These are phyloP conservation scores for Dicerorhinus sumatrensis DNA, from an alignment of 2,113 vertebrate species.

Conservation along the genomic window DNA sequence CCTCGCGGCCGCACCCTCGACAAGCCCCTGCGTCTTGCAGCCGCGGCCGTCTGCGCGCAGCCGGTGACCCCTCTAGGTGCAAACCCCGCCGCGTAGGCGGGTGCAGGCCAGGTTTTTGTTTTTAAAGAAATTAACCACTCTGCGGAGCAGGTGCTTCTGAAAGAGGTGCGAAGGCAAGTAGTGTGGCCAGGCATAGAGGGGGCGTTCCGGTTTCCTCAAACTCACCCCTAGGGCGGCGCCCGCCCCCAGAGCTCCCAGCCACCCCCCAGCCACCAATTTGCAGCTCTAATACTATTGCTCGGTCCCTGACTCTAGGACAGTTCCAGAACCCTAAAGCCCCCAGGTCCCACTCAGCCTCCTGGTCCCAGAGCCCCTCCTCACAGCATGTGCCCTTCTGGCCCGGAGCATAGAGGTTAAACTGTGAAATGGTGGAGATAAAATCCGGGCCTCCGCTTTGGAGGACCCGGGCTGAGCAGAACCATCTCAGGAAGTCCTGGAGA, in stretches of 20 bases:
- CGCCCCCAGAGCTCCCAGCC: neutral
- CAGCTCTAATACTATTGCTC: neutral
- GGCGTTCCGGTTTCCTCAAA: neutral
- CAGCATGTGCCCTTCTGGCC: neutral
- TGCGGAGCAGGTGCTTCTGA: slow-evolving; percentile 34
- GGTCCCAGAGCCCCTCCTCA: neutral
- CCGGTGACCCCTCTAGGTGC: neutral
- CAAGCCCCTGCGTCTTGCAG: neutral
- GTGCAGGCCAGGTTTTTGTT: slow-evolving; percentile 47
- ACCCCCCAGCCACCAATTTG: neutral
- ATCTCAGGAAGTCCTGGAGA: slow-evolving; percentile 15
- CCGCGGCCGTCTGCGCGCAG: neutral
- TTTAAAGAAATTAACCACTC: slow-evolving; percentile 62
- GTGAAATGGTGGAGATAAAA: slow-evolving; percentile 15
- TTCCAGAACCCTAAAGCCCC: neutral
- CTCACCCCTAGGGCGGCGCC: slow-evolving; percentile 83
- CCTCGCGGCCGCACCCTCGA: neutral
- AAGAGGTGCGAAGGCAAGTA: neutral
- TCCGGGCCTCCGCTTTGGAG: slow-evolving; percentile 32
- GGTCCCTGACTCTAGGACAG: neutral
- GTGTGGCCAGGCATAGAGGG: neutral
- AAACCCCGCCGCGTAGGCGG: neutral
- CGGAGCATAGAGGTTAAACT: neutral
- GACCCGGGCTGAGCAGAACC: neutral
- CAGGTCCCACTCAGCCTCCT: neutral